Conservation (phyloP, 1,140 invertebrate species). For the Forficula auricularia region DNA sequence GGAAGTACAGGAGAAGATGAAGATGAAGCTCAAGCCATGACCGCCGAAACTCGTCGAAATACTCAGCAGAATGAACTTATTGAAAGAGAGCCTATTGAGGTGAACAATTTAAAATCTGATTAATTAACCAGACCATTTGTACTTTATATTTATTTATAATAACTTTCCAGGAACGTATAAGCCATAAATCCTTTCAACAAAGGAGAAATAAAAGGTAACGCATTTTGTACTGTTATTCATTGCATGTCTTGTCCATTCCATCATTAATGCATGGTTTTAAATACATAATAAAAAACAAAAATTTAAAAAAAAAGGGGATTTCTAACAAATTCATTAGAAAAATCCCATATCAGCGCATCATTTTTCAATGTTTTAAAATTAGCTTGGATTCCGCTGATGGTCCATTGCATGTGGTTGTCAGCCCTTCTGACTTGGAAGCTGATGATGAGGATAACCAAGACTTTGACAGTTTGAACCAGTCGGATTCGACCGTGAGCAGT, state of each 20-base stretch:
- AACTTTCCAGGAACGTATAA: constrained; percentile 22
- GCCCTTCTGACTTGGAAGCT: constrained; percentile 43
- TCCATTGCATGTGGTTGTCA: constrained; percentile 14
- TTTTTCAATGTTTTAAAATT: constrained; percentile 3
- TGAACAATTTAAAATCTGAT: constrained; percentile 11
- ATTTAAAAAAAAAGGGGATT: too few species aligned
- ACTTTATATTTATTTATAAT: constrained; percentile 3
- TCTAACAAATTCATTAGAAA: too few species aligned
- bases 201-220: constrained; percentile 27
- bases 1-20: constrained; percentile 44
- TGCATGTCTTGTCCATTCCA: not conserved
- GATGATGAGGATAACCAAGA: constrained; percentile 38
- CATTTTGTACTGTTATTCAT: too few species aligned
- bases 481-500: constrained; percentile 20
- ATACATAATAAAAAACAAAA: too few species aligned
- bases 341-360: not conserved
- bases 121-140: not conserved
- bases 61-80: constrained; percentile 35
- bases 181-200: constrained; percentile 21
- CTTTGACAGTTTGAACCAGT: constrained; percentile 24
- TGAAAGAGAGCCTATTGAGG: constrained; percentile 23
- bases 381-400: not conserved
- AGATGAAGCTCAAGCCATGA: constrained; percentile 26
- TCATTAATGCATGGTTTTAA: too few species aligned
- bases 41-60: constrained; percentile 29